phyloP scores from a whole-genome alignment of 2,797 vertebrate species.

The Amblyopsis hoosieri region DNA sequence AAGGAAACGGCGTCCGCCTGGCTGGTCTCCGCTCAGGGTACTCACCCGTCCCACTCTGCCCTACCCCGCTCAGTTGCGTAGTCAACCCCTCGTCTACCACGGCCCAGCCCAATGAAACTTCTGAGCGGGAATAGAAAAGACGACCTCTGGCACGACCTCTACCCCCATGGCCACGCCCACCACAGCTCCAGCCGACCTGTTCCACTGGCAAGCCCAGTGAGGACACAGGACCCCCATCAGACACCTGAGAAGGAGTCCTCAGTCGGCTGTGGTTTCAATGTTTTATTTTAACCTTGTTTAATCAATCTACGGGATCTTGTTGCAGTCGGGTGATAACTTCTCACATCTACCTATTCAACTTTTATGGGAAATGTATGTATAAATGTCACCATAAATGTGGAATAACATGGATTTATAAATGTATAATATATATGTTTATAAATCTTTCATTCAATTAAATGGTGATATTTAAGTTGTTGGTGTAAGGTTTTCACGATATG shows the following conservation, averaged over 20 bases:
- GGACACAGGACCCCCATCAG: not conserved
- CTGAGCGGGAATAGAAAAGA: constrained; percentile 72
- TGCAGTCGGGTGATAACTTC: too few species aligned
- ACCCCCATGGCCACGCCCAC: not conserved
- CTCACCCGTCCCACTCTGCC: not conserved
- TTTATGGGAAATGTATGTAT: too few species aligned
- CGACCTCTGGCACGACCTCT: not conserved
- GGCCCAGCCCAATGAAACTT: constrained; percentile 60
- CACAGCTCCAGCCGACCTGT: constrained; percentile 14
- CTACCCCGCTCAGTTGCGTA: accelerated
- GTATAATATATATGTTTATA: too few species aligned
- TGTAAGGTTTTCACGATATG: too few species aligned
- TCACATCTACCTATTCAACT: too few species aligned
- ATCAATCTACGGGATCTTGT: not conserved
- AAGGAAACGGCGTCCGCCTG: constrained; percentile 65
- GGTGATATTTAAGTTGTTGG: too few species aligned
- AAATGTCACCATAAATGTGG: too few species aligned
- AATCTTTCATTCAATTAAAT: too few species aligned
- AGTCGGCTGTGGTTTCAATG: not conserved
- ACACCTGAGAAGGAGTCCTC: constrained; percentile 13
- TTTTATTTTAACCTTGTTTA: not conserved
- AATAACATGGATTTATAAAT: too few species aligned
- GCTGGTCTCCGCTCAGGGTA: constrained; percentile 77
- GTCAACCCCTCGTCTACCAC: not conserved
- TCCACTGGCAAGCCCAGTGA: constrained; percentile 46